Evolutionary conservation across 2,113 vertebrate species (phyloP).

Genomic region (Protobothrops mucrosquamatus): DNA sequence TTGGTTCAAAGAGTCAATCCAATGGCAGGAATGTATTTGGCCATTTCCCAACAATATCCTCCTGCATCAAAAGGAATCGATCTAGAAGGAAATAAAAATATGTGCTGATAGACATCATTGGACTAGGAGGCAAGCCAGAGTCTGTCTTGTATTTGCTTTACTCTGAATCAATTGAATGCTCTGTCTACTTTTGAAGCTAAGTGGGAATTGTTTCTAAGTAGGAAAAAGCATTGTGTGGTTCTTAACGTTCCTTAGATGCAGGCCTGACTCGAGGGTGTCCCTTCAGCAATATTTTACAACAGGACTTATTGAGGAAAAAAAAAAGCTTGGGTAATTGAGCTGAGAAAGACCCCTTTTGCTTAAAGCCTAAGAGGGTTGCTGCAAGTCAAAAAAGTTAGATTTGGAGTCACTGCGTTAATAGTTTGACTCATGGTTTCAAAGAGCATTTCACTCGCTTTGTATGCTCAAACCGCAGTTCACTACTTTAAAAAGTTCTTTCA

Average conservation of each 20-base stretch:
- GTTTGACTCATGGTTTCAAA: background rate
- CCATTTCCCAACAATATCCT: background rate
- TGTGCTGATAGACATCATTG: background rate
- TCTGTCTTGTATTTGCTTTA: background rate
- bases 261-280: background rate
- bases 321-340: background rate
- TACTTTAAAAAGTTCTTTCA: background rate
- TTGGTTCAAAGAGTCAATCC: background rate
- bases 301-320: background rate
- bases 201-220: background rate
- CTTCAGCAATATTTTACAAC: background rate
- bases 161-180: background rate
- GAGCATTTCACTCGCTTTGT: background rate
- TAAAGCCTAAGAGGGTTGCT: background rate
- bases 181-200: background rate
- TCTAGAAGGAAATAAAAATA: background rate
- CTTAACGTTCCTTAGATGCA: background rate
- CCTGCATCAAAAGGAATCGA: background rate
- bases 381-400: background rate
- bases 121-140: background rate
- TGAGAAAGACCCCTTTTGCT: background rate
- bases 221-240: background rate
- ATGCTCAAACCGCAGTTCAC: background rate
- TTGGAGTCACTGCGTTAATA: background rate
- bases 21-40: background rate